phyloP scores from a whole-genome alignment of 2,888 invertebrate genomes.

The Lasius fuliginosus region DNA sequence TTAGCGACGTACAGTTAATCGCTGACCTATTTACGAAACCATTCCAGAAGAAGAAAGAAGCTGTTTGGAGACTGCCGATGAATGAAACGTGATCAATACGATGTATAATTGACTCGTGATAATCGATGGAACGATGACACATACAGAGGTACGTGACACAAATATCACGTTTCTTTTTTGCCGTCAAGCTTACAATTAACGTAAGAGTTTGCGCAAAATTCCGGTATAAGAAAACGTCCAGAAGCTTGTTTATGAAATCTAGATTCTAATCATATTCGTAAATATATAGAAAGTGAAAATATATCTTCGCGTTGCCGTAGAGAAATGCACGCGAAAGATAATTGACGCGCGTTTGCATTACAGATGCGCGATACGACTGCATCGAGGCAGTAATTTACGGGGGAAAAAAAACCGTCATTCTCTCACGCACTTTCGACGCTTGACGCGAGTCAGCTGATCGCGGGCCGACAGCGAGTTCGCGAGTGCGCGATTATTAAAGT shows the following conservation, averaged over 20 bases:
- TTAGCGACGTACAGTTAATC: slow-evolving; percentile 76
- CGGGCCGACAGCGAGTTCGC: background rate
- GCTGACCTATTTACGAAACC: slow-evolving; percentile 73
- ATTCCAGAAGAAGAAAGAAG: background rate
- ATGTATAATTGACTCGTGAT: background rate
- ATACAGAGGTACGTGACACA: background rate
- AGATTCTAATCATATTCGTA: background rate
- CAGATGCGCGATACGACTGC: background rate
- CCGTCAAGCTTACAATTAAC: background rate
- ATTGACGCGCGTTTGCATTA: slow-evolving; percentile 29
- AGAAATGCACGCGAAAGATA: slow-evolving; percentile 27
- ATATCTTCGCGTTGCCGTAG: background rate
- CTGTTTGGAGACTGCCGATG: background rate
- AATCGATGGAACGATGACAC: background rate
- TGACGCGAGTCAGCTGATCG: slow-evolving; percentile 52
- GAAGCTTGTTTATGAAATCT: background rate
- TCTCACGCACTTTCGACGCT: slow-evolving; percentile 24
- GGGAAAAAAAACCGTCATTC: slow-evolving; percentile 7
- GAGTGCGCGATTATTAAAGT: slow-evolving; percentile 17
- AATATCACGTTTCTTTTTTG: background rate
- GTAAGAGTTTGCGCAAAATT: background rate
- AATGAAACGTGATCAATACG: slow-evolving; percentile 25
- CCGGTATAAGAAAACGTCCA: background rate
- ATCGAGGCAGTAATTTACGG: slow-evolving; percentile 21
- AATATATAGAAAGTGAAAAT: slow-evolving; percentile 44